Evolutionary conservation across 1,140 invertebrate genomes (phyloP).

Genomic region (Tetramorium alpestre): DNA sequence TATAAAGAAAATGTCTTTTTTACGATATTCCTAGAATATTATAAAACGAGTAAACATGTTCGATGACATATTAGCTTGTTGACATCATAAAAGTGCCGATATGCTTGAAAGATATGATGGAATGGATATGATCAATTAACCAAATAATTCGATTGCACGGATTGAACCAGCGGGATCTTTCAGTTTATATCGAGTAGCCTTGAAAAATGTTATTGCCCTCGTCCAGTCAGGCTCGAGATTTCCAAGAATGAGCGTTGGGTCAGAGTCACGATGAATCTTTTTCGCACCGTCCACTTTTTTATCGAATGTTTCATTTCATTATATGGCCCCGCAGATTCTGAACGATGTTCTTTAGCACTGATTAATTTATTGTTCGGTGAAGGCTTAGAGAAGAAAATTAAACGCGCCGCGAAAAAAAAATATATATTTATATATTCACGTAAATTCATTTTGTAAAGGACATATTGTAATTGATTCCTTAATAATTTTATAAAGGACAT

Average conservation of each 20-base stretch:
- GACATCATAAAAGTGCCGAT: neutral
- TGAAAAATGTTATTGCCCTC: conserved; percentile 68
- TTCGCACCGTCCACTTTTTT: conserved; percentile 56
- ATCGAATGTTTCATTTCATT: neutral
- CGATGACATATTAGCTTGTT: neutral
- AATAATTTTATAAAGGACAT: neutral
- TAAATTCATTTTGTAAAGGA: neutral
- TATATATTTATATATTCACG: neutral
- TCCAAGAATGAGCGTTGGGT: conserved; percentile 67
- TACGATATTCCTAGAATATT: neutral
- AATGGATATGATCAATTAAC: conserved; percentile 4
- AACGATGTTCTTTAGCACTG: neutral
- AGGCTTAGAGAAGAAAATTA: neutral
- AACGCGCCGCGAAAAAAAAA: neutral
- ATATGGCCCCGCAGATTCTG: neutral
- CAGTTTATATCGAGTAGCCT: conserved; percentile 55
- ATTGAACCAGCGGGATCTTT: conserved; percentile 9
- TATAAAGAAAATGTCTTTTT: neutral
- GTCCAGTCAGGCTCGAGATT: conserved; percentile 67
- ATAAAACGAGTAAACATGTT: neutral
- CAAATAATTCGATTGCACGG: neutral
- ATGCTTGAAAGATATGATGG: neutral
- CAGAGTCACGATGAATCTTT: conserved; percentile 53
- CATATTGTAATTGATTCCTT: neutral
- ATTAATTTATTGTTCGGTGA: conserved; percentile 6